Evolutionary conservation across 2,888 invertebrate genomes (phyloP).

Genomic region (Tinea semifulvella): DNA sequence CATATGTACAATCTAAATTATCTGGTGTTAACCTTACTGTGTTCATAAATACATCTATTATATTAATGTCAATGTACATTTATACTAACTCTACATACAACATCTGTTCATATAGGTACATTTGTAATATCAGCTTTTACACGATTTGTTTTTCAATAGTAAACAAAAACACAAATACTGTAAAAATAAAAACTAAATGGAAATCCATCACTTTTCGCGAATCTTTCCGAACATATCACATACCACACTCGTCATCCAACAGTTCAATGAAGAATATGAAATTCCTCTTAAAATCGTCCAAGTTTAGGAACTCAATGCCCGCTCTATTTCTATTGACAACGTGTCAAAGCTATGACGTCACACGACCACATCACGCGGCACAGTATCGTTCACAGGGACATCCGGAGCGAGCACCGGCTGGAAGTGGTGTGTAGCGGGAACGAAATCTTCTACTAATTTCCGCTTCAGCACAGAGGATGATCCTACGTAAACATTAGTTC

Average conservation of each 20-base stretch:
- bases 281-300: conserved; percentile 14
- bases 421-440: conserved; percentile 59
- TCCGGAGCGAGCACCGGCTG: conserved; percentile 67
- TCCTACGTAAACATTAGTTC: conserved; percentile 69
- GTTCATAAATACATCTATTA: conserved; percentile 61
- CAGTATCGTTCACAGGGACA: conserved; percentile 45
- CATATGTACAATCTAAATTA: conserved; percentile 60
- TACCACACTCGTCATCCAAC: conserved; percentile 25
- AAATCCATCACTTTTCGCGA: conserved; percentile 34
- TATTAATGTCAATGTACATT: conserved; percentile 57
- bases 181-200: conserved; percentile 29
- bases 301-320: conserved; percentile 65
- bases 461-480: conserved; percentile 68
- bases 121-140: conserved; percentile 49
- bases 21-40: conserved; percentile 67
- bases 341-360: conserved; percentile 71
- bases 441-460: conserved; percentile 69
- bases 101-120: conserved; percentile 28
- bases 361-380: conserved; percentile 67
- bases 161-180: conserved; percentile 28
- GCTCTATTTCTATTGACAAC: conserved; percentile 60
- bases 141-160: conserved; percentile 28
- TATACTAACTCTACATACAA: conserved; percentile 48
- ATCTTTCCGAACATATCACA: conserved; percentile 26
- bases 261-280: conserved; percentile 19